These are phyloP conservation scores for Psylliodes chrysocephalus DNA, from an alignment of 2,888 invertebrate species.

Conservation along the genomic window DNA sequence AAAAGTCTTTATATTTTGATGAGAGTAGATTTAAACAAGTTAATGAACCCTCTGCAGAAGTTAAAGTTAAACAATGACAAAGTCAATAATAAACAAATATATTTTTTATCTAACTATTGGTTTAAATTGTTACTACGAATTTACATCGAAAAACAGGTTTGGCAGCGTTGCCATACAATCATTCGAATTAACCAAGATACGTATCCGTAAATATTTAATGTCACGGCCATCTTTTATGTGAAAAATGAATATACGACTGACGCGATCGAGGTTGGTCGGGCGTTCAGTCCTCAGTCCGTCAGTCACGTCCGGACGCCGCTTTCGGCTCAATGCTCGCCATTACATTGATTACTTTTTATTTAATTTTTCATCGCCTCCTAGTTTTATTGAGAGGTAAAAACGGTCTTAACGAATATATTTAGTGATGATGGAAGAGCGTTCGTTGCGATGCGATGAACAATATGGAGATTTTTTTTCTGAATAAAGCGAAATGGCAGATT, in stretches of 20 bases:
- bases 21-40: no score
- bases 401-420: neutral
- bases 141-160: neutral
- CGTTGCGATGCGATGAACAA: no score
- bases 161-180: neutral
- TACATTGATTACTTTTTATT: slow-evolving; percentile 23
- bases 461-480: no score
- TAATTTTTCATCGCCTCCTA: slow-evolving; percentile 16
- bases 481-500: no score
- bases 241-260: slow-evolving; percentile 27
- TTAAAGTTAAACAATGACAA: no score
- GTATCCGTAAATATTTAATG: slow-evolving; percentile 23
- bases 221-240: slow-evolving; percentile 22
- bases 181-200: neutral
- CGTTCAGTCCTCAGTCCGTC: neutral
- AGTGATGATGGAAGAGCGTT: no score
- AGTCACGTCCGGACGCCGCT: slow-evolving; percentile 23
- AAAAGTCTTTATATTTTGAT: no score
- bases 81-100: no score
- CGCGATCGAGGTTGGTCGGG: neutral
- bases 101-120: no score
- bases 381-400: slow-evolving; percentile 5
- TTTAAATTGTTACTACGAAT: no score
- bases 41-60: no score
- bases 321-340: slow-evolving; percentile 15